Evolutionary conservation across 2,888 invertebrate genomes (phyloP).

Genomic region (Apamea crenata): DNA sequence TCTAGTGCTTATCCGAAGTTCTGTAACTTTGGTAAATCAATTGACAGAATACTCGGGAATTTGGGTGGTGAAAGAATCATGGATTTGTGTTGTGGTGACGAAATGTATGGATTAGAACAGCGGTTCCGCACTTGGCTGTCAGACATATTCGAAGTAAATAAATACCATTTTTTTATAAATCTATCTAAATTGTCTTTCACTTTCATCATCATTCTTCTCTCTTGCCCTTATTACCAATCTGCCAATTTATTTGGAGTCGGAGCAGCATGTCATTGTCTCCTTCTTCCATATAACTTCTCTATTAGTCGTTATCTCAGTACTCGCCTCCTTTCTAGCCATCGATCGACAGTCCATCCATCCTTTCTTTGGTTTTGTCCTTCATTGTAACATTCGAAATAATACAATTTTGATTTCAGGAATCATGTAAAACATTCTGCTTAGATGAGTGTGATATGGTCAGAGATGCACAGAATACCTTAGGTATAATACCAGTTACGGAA

Average conservation of each 20-base stretch:
- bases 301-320: too few relatives aligned
- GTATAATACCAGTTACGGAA: constrained; percentile 93
- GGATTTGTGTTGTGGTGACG: constrained; percentile 96
- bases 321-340: background rate
- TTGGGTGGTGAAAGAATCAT: constrained; percentile 96
- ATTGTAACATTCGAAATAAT: background rate
- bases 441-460: constrained; percentile 96
- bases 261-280: fast-evolving
- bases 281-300: background rate
- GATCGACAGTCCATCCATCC: background rate
- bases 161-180: background rate
- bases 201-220: background rate
- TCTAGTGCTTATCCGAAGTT: constrained; percentile 99
- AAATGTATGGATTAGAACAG: constrained; percentile 98
- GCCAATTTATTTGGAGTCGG: too few relatives aligned
- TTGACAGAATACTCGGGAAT: constrained; percentile 96
- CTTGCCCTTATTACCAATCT: too few relatives aligned
- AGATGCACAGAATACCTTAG: constrained; percentile 94
- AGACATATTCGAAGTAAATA: constrained; percentile 94
- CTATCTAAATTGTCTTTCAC: background rate
- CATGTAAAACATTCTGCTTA: constrained; percentile 97
- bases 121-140: constrained; percentile 97
- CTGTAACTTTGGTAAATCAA: constrained; percentile 97
- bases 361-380: background rate
- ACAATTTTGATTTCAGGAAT: constrained; percentile 89